Evolutionary conservation across 2,797 vertebrate species (phyloP), one percentile per base, ranked within the genome.

Genomic region (Hypotaenidia philippensis): DNA sequence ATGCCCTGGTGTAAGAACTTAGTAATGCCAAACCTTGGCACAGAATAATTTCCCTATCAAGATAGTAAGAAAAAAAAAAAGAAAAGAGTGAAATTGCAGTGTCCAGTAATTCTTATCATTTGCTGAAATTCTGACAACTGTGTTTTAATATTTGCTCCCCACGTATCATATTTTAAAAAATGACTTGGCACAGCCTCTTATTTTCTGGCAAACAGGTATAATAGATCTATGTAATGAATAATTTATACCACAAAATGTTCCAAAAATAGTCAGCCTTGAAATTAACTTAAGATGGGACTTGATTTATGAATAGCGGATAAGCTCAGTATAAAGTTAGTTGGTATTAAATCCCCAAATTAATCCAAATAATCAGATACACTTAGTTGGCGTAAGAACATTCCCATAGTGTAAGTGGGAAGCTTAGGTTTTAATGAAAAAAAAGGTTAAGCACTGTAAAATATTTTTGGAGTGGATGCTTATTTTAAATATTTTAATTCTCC

Each of bases 221-320:
- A 88, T 70, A 66, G 32, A 34, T 69, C 61, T 80, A 26, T 88
- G 72, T 78, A 83, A 93, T 95, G 91, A 96, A 94, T 92, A 96
- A 94, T 93, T 92, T 88, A 71, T 87, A 77, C 18, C 29, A 52
- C 70, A 90, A 81, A 79, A 61, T 40, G 53, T 85, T 93, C 71
- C 74, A 89, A 83, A 92, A 94, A 97, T 94, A 93, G 87, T 92
- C 80, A 95, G n/a, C 79, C 91, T 95, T 85, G 92, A 95, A 92
- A 95, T 96, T 96, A 95, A 95, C 90, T 91, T 91, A 94, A 89
- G 76, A 63, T 89, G 69, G 40, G 15, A 31, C 68, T 93, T 90
- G 89, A 94, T 96, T 91, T 92, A 89, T 92, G 72, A 90, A 72
- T 66, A 87, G 80, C 2, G 7, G 78, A 80, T 88, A 87, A 95